Percentiles rank a stretch among this genome's conserved stretches.
Conservation (phyloP, 64 coral and sea anemone genomes). For the Porites lutea region DNA sequence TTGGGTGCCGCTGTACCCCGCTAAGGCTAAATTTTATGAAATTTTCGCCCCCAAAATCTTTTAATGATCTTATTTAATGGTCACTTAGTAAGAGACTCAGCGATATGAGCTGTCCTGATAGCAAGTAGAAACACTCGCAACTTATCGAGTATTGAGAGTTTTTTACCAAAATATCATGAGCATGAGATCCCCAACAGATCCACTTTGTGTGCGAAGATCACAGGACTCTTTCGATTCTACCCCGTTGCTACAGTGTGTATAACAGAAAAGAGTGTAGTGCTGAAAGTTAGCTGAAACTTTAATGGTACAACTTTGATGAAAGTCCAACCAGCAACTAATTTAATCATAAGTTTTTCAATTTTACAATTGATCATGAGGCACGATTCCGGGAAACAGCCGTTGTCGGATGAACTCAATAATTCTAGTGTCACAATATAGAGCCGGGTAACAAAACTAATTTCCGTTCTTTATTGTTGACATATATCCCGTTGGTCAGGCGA, state of each 20-base stretch:
- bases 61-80: too few species aligned
- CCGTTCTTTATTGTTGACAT: not conserved
- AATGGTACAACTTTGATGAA: not conserved
- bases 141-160: too few species aligned
- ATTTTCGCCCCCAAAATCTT: too few species aligned
- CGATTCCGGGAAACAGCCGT: not conserved
- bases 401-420: not conserved
- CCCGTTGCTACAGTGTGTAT: not conserved
- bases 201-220: too few species aligned
- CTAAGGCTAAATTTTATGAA: too few species aligned
- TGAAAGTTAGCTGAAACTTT: not conserved
- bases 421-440: not conserved
- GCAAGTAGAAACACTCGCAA: too few species aligned
- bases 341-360: not conserved
- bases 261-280: not conserved
- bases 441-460: not conserved
- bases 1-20: too few species aligned
- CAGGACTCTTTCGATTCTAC: too few species aligned
- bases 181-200: too few species aligned
- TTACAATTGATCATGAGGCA: not conserved
- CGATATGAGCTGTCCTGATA: too few species aligned
- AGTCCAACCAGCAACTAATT: not conserved
- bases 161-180: too few species aligned
- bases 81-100: too few species aligned
- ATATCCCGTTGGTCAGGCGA: not conserved